phyloP scores from a whole-genome alignment of 2,113 vertebrate genomes.

The Eolophus roseicapilla region DNA sequence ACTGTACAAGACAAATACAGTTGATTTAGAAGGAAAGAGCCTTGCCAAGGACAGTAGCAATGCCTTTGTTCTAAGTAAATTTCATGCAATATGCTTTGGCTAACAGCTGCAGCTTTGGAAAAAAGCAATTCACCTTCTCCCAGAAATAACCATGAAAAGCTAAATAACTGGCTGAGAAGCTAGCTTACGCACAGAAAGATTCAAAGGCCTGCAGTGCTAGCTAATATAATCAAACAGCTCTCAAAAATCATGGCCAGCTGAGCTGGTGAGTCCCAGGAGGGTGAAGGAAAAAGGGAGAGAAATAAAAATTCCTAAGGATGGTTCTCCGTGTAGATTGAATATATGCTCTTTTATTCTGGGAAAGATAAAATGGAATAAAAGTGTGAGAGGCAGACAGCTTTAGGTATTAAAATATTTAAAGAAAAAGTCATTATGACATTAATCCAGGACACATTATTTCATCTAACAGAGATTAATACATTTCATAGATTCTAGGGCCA shows the following conservation, averaged over 20 bases:
- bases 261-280: not conserved
- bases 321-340: not conserved
- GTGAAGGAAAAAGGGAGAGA: not conserved
- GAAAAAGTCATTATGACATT: conserved; percentile 25
- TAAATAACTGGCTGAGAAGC: not conserved
- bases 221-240: not conserved
- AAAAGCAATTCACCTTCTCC: not conserved
- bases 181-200: not conserved
- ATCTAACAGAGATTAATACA: not conserved
- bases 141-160: not conserved
- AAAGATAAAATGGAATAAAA: not conserved
- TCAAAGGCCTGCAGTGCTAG: not conserved
- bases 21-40: conserved; percentile 19
- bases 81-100: conserved; percentile 12
- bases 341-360: not conserved
- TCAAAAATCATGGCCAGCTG: conserved; percentile 6
- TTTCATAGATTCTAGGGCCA: not conserved
- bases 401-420: conserved; percentile 34
- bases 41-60: conserved; percentile 43
- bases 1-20: conserved; percentile 2
- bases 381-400: not conserved
- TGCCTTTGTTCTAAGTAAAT: conserved; percentile 37
- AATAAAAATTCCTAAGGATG: not conserved
- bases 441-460: conserved; percentile 5
- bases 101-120: conserved; percentile 36